Conservation (phyloP, 2,113 vertebrate genomes). For the Raja brachyura region DNA sequence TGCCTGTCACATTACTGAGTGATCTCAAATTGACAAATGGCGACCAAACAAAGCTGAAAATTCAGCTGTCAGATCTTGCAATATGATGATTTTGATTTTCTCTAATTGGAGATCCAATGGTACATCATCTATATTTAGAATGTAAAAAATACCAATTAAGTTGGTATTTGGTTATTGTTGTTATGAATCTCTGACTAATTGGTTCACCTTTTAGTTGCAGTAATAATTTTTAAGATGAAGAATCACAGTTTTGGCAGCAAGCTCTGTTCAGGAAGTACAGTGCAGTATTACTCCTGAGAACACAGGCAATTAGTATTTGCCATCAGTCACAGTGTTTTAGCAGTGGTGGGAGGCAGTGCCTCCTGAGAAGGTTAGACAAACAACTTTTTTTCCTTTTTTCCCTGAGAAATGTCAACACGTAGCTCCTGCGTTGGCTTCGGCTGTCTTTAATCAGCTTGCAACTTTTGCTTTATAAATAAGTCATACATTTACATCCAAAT, state of each 20-base stretch:
- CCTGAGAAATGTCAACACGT: background rate
- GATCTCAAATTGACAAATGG: background rate
- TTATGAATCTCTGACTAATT: background rate
- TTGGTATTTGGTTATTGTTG: background rate
- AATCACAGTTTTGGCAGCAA: background rate
- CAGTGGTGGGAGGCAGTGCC: background rate
- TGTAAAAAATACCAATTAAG: background rate
- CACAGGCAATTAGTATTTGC: background rate
- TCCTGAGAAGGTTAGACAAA: background rate
- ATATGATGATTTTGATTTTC: background rate
- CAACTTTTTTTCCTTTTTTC: background rate
- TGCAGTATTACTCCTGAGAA: background rate
- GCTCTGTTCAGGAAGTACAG: background rate
- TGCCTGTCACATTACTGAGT: background rate
- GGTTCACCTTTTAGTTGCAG: background rate
- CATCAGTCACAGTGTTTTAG: background rate
- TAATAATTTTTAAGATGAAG: background rate
- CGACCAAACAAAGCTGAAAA: background rate
- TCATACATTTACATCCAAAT: background rate
- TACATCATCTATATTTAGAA: background rate
- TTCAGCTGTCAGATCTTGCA: background rate
- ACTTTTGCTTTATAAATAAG: background rate
- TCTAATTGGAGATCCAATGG: background rate
- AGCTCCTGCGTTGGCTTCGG: background rate
- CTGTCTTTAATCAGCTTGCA: background rate